Base-by-base conservation (phyloP, 2,888 invertebrate species). In the Schrankia costaestrigalis region DNA sequence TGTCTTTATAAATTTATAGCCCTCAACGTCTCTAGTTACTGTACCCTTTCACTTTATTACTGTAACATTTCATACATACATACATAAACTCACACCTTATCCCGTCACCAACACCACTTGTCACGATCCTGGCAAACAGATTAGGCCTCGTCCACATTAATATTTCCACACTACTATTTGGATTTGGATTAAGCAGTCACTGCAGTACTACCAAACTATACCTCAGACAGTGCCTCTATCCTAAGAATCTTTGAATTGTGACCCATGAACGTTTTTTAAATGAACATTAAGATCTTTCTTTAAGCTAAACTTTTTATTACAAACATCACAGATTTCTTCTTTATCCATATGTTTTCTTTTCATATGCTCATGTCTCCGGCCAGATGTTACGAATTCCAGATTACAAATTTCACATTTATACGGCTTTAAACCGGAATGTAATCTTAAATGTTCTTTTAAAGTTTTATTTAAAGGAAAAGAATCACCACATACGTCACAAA, bases 401-500 rank as follows among this genome's bases (percentile, higher is more conserved):
- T 52, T 54, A 41, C 79, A 79, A 10, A 68, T 42, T 0, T 61
- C 38, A 62, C 83, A 83, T 37, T 66, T 47, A 37, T 59, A 81
- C 0, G 72, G 72, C 39, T 66, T 76, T 2, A 57, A 57, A 0
- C 74, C 66, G 0, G 60, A 50, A 47, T 84, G 83, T 9, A 78
- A 32, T 35, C 64, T 63, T 31, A 74, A 49, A 47, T 84, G 83
- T 38, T 74, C 68, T 0, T 39, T 30, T 11, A 79, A 60, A 1
- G 72, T 74, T 33, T 73, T 77, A 19, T 69, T 69, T 40, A 56
- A 57, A 0, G 61, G 44, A 53, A 83, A 82, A 10, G 45, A 48
- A 2, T 69, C 63, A 1, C 76, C 75, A 26, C 83, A 84, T 1
- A 74, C 31, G 19, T 79, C 71, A 42, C 83, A 83, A 5, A 63